Evolutionary conservation across 92 coral and sea anemone genomes (phyloP), one percentile per base, ranked within the genome.

Genomic region (Micromussa lordhowensis): DNA sequence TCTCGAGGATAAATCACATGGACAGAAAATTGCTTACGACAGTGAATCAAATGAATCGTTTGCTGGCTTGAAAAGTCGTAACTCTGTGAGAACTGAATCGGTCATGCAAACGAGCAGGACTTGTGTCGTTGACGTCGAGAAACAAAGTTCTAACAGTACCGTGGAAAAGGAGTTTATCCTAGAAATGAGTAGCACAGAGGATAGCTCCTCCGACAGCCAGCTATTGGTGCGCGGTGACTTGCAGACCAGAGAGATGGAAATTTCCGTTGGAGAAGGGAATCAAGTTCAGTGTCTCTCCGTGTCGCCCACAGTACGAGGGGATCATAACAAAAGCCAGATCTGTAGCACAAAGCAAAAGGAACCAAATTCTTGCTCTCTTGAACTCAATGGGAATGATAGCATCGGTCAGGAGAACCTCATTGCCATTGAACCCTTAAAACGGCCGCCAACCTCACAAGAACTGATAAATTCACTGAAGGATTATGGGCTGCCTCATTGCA

Each of bases 401-500:
- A 29, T 16, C 30, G 54, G 5, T 14, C 8, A 12, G 49, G 48
- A 9, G 31, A 73, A 22, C 29, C 17, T 26, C 76, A 73, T 85
- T 32, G 81, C 85, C 57, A 82, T 95, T 78, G 87, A 81, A 83
- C 99, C 99, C 14, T 35, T 79, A 38, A 95, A 83, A 74, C 80
- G 73, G 57, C 90, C 99, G 14, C 99, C 99, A 18, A 81, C 94
- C 34, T 79, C 87, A 13, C 81, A 75, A 5, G 95, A 91, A 55
- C 75, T 98, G 75, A 35, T 82, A 80, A 51, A 72, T 54, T 93
- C 93, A 48, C 87, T 95, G 79, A 87, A 86, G 55, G 77, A 94
- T 30, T 90, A 90, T 87, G 96, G 98, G 49, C 86, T 96, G 34
- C 99, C 99, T 4, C 93, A 90, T 44, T 89, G 94, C 85, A 90